Evolutionary conservation across 30 jellyfish, hydroid and myxozoan species (phyloP).

Genomic region (Nemopilema nomurai): DNA sequence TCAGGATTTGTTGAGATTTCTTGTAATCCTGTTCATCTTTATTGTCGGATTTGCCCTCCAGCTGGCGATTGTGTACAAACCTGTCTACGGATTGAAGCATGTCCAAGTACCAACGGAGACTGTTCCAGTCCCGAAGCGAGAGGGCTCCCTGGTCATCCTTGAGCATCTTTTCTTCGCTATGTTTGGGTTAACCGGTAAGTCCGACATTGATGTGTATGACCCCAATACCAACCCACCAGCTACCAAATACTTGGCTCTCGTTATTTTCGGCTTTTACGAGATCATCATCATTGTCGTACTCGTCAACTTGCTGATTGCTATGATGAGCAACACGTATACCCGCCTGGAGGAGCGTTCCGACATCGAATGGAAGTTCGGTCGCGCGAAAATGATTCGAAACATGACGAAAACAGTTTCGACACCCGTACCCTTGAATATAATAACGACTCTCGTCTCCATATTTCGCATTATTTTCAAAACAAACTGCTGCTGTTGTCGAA

Average conservation of each 20-base stretch:
- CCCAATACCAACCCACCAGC: slow-evolving; percentile 79
- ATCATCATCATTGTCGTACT: slow-evolving; percentile 82
- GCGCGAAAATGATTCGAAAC: slow-evolving; percentile 89
- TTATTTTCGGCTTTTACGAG: slow-evolving; percentile 79
- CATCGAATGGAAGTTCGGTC: slow-evolving; percentile 97
- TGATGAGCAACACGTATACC: slow-evolving; percentile 97
- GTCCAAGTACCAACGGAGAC: slow-evolving; percentile 61
- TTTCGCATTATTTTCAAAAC: slow-evolving; percentile 61
- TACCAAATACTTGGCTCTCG: slow-evolving; percentile 77
- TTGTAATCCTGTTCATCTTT: slow-evolving; percentile 81
- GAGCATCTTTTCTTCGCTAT: slow-evolving; percentile 81
- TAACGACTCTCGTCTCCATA: slow-evolving; percentile 63
- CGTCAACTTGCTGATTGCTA: slow-evolving; percentile 94
- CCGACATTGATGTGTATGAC: slow-evolving; percentile 48
- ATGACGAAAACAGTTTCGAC: slow-evolving; percentile 91
- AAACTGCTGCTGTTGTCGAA: slow-evolving; percentile 86
- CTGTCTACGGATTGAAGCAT: slow-evolving; percentile 70
- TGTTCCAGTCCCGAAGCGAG: slow-evolving; percentile 43
- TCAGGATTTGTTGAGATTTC: slow-evolving; percentile 82
- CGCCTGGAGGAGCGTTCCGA: slow-evolving; percentile 91
- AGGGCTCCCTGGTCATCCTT: slow-evolving; percentile 54
- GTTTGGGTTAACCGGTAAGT: slow-evolving; percentile 78
- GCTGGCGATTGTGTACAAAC: slow-evolving; percentile 83
- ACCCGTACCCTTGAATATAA: slow-evolving; percentile 90
- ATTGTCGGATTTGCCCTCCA: slow-evolving; percentile 91